Base-by-base conservation (phyloP, 2,113 vertebrate genomes). In the Dipodomys spectabilis region DNA sequence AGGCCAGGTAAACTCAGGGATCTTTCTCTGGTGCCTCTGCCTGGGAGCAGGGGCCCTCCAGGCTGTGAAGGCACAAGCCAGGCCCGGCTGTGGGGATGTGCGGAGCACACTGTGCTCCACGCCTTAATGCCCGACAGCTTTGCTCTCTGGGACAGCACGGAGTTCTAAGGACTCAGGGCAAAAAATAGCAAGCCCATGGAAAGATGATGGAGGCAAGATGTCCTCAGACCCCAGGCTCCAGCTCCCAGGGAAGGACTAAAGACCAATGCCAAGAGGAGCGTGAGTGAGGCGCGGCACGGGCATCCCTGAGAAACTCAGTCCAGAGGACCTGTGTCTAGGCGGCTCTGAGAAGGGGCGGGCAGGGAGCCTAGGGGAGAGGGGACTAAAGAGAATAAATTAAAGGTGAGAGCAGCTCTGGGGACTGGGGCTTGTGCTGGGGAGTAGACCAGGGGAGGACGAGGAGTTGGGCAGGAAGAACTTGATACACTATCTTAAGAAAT, bases 231-330 rank as follows among this genome's bases (percentile, higher is more conserved):
- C 78, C 82, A 49, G 81, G 65, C 72, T 91, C 57, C 45, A 68
- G 87, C 44, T 87, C 84, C 78, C 39, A 25, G n/a, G 85, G 65
- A 16, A 72, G 92, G 86, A 74, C 89, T 79, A 71, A 77, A 77
- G 82, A 86, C 62, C 25, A 10, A 69, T 28, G 64, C 88, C 57
- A 28, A 71, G 92, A 74, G 53, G 44, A 71, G 91, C 86, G 15
- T 23, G 64, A 83, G 62, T 39, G 39, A 89, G 93, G 93, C 6
- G 19, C 6, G 19, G 82, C 68, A 27, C 53, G 79, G 97, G 82
- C 92, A 62, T 97, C 96, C 96, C 97, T 96, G 96, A 96, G 96
- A 96, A 96, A 88, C 94, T 95, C 32, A 73, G 90, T 97, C 93
- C 93, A 93, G 82, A 94, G 92, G 95, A 96, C 92, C 96, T 93